Percentiles rank a stretch among this genome's conserved stretches.
phyloP scores from a whole-genome alignment of 1,140 invertebrate species.

The Drosophila equinoxialis region DNA sequence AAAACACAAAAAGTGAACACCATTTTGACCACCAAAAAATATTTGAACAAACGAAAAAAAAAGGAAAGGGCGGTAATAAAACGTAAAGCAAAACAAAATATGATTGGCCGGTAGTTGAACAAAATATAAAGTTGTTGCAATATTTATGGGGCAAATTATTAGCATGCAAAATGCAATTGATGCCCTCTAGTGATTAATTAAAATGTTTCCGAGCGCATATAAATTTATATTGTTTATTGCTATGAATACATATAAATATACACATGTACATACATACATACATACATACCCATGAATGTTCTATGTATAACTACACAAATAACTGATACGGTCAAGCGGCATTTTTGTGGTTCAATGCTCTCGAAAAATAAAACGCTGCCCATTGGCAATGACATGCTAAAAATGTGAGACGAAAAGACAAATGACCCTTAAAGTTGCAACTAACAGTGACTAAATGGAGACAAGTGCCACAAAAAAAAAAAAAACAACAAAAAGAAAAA shows the following conservation, averaged over 20 bases:
- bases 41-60: background rate
- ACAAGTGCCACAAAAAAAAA: conserved; percentile 43
- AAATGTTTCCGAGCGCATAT: conserved; percentile 75
- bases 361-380: conserved; percentile 9
- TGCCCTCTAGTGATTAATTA: conserved; percentile 80
- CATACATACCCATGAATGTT: background rate
- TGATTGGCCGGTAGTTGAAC: conserved; percentile 9
- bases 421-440: conserved; percentile 77
- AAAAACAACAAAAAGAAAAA: background rate
- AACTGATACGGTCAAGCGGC: conserved; percentile 14
- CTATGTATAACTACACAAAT: no score
- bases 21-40: background rate
- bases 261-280: background rate
- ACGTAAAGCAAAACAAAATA: conserved; percentile 4
- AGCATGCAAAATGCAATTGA: conserved; percentile 79
- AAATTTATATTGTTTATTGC: conserved; percentile 78
- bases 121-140: conserved; percentile 49
- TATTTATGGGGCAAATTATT: conserved; percentile 78
- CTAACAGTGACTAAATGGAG: conserved; percentile 79
- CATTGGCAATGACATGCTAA: conserved; percentile 64
- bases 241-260: conserved; percentile 24
- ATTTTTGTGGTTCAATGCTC: conserved; percentile 52
- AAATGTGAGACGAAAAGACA: conserved; percentile 77
- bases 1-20: background rate
- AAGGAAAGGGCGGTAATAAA: background rate